These are phyloP conservation scores for Hirtodrosophila duncani DNA, from an alignment of 2,888 invertebrate species.

Conservation along the genomic window DNA sequence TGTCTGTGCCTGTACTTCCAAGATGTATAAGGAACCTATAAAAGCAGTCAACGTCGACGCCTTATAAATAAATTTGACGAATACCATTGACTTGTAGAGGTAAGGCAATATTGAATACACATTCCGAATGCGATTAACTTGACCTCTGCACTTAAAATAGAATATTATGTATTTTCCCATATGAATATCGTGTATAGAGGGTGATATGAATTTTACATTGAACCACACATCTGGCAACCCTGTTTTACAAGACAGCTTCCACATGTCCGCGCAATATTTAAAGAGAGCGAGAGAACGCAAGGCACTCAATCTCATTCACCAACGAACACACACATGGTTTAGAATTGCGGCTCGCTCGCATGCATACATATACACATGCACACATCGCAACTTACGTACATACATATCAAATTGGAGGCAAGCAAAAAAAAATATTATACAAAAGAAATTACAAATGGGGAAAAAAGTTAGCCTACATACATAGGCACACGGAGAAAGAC, in stretches of 20 bases:
- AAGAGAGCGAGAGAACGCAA: constrained; percentile 36
- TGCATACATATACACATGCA: constrained; percentile 17
- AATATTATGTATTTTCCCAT: too few species aligned
- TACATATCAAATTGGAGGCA: constrained; percentile 54
- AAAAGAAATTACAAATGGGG: constrained; percentile 62
- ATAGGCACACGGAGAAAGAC: constrained; percentile 15
- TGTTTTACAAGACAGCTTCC: constrained; percentile 48
- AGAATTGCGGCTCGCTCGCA: constrained; percentile 52
- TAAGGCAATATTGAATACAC: too few species aligned
- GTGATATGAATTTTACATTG: too few species aligned
- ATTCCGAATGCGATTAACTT: too few species aligned
- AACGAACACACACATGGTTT: constrained; percentile 36
- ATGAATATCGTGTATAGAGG: too few species aligned
- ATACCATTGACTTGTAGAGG: too few species aligned
- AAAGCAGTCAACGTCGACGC: too few species aligned
- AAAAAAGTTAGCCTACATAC: constrained; percentile 32
- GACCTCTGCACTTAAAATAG: too few species aligned
- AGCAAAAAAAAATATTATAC: constrained; percentile 51
- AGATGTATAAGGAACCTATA: too few species aligned
- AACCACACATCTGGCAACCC: constrained; percentile 13
- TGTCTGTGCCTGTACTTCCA: too few species aligned
- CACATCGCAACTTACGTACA: constrained; percentile 28
- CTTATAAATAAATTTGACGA: too few species aligned
- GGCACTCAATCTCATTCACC: constrained; percentile 18
- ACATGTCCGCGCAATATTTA: constrained; percentile 50